Evolutionary conservation across 1,140 invertebrate species (phyloP), one percentile per base, ranked within the genome.

Genomic region (Pachypeltis micranthus): DNA sequence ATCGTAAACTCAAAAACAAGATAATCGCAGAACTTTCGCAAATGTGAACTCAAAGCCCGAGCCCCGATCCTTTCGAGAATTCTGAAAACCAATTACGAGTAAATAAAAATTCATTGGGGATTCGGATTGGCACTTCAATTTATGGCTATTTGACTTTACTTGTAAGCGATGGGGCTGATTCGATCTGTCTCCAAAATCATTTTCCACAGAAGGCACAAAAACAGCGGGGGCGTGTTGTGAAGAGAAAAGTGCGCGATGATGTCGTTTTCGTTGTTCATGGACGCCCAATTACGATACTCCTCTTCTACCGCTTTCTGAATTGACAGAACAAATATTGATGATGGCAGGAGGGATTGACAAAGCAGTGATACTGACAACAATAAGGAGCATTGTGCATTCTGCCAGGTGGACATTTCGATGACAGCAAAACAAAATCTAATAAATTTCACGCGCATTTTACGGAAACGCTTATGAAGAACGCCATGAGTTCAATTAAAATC

Each of bases 231-330:
- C 2, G 90, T 91, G 26, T 88, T 86, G 47, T 90, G 87, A 1
- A 90, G 86, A 1, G 93, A 91, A 72, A 97, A 98, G 73, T 97
- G 93, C 1, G 91, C 84, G 67, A 97, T 93, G 14, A 96, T 93
- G 72, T 97, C 93, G 72, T 91, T 93, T 72, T 97, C 94, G 75
- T 94, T 96, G 24, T 85, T 93, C 92, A 96, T 96, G 0, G 90
- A 93, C 44, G 89, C 88, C 93, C 93, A 97, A 72, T 95, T 96
- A 47, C 91, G 79, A 70, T 94, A 96, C 70, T 97, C 94, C 70
- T 95, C 91, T 70, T 96, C 91, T 0, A 95, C 90, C 0, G 88
- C 88, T 75, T 91, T 92, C 74, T 81, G 66, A 25, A 73, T 71
- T 66, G 59, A 62, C 59, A 67, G 25, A 47, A 31, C 39, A 62